Percentiles rank a stretch among this genome's conserved stretches.
phyloP scores from a whole-genome alignment of 2,113 vertebrate species.

The Poecile atricapillus region DNA sequence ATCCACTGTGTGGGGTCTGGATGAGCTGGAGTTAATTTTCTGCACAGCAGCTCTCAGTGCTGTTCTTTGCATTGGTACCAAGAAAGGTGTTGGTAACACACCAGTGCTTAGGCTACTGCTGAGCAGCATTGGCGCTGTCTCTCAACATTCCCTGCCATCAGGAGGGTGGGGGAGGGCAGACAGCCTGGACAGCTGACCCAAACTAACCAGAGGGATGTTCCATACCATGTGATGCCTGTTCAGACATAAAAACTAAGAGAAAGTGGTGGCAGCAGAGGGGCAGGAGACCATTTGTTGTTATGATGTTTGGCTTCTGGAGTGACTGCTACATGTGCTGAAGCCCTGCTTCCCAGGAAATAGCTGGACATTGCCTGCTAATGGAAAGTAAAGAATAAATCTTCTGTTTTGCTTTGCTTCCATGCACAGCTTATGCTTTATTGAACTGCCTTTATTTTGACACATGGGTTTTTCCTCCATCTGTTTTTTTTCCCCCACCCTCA shows the following conservation, averaged over 20 bases:
- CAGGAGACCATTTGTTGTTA: neutral
- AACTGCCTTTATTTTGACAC: neutral
- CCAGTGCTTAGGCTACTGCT: neutral
- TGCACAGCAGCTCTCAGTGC: neutral
- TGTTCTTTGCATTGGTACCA: neutral
- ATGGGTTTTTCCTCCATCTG: neutral
- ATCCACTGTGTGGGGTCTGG: neutral
- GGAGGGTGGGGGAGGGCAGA: neutral
- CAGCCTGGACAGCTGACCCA: neutral
- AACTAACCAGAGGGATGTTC: neutral
- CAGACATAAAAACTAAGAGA: neutral
- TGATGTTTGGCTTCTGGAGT: neutral
- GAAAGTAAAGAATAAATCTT: neutral
- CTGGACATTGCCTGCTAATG: neutral
- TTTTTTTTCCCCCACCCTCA: neutral
- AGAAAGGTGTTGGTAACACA: neutral
- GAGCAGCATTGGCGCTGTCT: accelerated
- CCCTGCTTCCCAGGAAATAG: accelerated
- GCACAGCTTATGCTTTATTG: neutral
- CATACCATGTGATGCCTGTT: neutral
- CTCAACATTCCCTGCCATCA: neutral
- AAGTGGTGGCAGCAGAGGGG: neutral
- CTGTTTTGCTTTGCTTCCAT: neutral
- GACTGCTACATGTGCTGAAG: accelerated
- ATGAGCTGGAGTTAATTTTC: neutral